Base-by-base conservation (phyloP, 2,113 vertebrate genomes). In the Alouatta palliata region DNA sequence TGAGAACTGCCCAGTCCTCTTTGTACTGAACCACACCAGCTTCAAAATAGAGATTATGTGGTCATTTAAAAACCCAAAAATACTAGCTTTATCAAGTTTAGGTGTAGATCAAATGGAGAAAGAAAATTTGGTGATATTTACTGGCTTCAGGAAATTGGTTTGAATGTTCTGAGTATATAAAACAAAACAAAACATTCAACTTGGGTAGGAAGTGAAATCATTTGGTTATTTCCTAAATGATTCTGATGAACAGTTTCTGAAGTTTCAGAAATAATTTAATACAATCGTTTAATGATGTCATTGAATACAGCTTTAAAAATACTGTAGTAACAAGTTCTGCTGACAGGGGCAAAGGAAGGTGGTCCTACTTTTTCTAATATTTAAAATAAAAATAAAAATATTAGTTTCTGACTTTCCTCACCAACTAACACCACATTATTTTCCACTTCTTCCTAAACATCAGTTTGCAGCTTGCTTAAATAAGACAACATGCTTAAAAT, bases 211-310 rank as follows among this genome's bases (percentile, higher is more conserved):
- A 70, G 37, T 83, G 30, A 96, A 94, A 91, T 94, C 30, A 40
- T 40, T 95, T 86, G 54, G 37, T 64, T 82, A 83, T 93, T 95
- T 91, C 49, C 71, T 49, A 90, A 94, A 58, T 19, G 82, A 79
- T 56, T 91, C 37, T 91, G 71, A 64, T 12, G 76, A 92, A 91
- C 16, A 66, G 45, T 91, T 96, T 66, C 35, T 71, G 75, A 94
- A 13, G 9, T 70, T 93, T 96, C 68, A 70, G 68, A 86, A 92
- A 82, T 61, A 91, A 96, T 35, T 77, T 84, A 90, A 76, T 76
- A 45, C 13, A 45, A 35, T 25, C 19, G 6, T 0, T 32, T 68
- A 68, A 8, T 80, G 13, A 49, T 88, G 47, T 87, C 6, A 73
- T 1, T 79, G 56, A 88, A 86, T 52, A 77, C 16, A 94, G 27